Conservation (phyloP, 2,888 invertebrate genomes). For the Lasius fuliginosus region DNA sequence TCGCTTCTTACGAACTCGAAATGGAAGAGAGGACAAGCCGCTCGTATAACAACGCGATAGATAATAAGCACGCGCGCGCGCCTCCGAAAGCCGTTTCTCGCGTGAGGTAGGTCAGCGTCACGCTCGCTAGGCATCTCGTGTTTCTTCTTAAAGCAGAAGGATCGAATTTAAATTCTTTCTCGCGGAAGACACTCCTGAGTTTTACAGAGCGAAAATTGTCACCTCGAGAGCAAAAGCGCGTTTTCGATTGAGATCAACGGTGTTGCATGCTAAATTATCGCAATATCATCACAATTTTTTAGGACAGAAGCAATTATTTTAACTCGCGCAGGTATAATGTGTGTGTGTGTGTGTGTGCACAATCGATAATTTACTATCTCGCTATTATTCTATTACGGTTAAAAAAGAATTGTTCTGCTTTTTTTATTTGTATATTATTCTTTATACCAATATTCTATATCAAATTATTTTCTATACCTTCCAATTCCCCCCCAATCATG, state of each 20-base stretch:
- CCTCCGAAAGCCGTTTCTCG: conserved; percentile 58
- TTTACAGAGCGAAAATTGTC: not conserved
- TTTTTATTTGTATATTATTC: not conserved
- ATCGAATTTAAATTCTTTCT: conserved; percentile 39
- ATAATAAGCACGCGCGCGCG: conserved; percentile 66
- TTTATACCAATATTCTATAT: no score
- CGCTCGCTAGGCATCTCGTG: conserved; percentile 53
- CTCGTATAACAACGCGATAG: conserved; percentile 68
- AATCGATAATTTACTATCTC: not conserved
- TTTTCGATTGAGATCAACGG: not conserved
- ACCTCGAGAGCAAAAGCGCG: not conserved
- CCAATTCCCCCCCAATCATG: no score
- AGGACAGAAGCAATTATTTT: not conserved
- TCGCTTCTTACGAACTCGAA: conserved; percentile 54
- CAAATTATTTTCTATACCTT: no score
- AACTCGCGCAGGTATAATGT: not conserved
- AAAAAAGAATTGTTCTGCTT: not conserved
- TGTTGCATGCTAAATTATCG: not conserved
- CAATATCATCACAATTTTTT: not conserved
- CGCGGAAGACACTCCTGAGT: conserved; percentile 15
- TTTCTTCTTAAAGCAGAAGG: conserved; percentile 30
- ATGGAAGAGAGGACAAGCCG: conserved; percentile 59
- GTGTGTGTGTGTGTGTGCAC: not conserved
- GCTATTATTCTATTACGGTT: not conserved
- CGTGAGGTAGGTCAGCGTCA: conserved; percentile 74